These are phyloP conservation scores for Sternarchorhynchus goeldii DNA, from an alignment of 2,797 vertebrate genomes.

Conservation along the genomic window DNA sequence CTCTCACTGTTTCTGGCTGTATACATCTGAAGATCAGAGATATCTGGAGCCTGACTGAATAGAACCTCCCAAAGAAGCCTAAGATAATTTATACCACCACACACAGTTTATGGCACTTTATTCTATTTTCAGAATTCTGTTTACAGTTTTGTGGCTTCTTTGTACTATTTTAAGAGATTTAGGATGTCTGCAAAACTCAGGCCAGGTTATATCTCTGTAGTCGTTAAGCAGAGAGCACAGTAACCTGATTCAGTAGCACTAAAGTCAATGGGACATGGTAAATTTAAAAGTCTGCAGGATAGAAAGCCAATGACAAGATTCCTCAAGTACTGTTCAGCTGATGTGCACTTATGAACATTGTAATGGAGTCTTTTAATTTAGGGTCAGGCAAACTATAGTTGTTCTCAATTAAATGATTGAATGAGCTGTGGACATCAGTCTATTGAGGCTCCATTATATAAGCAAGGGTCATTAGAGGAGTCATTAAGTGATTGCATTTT, in stretches of 20 bases:
- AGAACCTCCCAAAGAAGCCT: not conserved
- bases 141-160: not conserved
- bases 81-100: not conserved
- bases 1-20: too few species aligned
- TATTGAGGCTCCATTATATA: conserved; percentile 60
- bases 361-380: conserved; percentile 33
- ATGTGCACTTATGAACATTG: conserved; percentile 19
- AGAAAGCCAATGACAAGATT: conserved; percentile 10
- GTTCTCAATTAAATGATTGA: conserved; percentile 66
- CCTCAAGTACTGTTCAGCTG: conserved; percentile 10
- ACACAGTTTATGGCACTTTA: not conserved
- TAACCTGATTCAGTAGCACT: conserved; percentile 24
- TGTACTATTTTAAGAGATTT: not conserved
- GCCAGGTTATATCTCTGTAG: conserved; percentile 2
- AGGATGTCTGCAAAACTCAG: not conserved
- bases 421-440: conserved; percentile 56
- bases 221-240: conserved; percentile 5
- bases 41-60: not conserved
- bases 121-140: not conserved
- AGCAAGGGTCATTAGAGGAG: conserved; percentile 55
- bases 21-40: too few species aligned
- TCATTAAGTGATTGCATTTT: conserved; percentile 58
- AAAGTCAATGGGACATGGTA: conserved; percentile 24
- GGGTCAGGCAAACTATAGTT: conserved; percentile 54
- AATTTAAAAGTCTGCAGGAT: conserved; percentile 28